These are phyloP conservation scores for Oreochromis aureus DNA, from an alignment of 2,113 vertebrate species.

Conservation along the genomic window DNA sequence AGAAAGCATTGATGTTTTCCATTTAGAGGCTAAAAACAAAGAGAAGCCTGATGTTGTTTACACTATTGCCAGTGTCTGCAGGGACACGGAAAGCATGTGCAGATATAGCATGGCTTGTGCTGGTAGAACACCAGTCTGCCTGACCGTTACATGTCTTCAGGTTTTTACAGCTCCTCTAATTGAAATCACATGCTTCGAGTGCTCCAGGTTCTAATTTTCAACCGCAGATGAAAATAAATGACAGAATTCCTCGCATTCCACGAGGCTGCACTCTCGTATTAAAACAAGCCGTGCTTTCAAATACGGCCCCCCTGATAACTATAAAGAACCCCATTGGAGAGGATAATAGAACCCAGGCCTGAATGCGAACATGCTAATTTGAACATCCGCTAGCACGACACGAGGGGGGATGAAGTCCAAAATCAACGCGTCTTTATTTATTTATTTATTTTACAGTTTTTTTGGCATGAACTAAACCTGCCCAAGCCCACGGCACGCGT, in stretches of 20 bases:
- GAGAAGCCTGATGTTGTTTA: neutral
- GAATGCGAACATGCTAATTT: conserved; percentile 55
- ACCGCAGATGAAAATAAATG: conserved; percentile 57
- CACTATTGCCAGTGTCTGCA: neutral
- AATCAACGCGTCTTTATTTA: neutral
- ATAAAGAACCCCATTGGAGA: conserved; percentile 47
- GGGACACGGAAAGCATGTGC: neutral
- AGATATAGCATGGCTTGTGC: neutral
- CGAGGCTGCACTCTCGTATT: conserved; percentile 50
- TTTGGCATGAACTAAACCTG: neutral
- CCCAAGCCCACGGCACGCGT: neutral
- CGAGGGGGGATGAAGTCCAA: neutral
- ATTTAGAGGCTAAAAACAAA: neutral
- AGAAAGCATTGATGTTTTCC: neutral
- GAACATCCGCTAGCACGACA: conserved; percentile 48
- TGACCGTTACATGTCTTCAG: conserved; percentile 29
- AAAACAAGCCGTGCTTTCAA: conserved; percentile 51
- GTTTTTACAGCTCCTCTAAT: conserved; percentile 53
- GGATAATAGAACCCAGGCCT: conserved; percentile 63
- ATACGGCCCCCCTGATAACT: conserved; percentile 57
- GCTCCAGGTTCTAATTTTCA: conserved; percentile 56
- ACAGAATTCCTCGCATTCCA: conserved; percentile 64
- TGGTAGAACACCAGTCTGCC: neutral
- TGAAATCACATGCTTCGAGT: conserved; percentile 47
- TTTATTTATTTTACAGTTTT: neutral